phyloP scores from a whole-genome alignment of 2,113 vertebrate species.

The Calyptomena viridis region DNA sequence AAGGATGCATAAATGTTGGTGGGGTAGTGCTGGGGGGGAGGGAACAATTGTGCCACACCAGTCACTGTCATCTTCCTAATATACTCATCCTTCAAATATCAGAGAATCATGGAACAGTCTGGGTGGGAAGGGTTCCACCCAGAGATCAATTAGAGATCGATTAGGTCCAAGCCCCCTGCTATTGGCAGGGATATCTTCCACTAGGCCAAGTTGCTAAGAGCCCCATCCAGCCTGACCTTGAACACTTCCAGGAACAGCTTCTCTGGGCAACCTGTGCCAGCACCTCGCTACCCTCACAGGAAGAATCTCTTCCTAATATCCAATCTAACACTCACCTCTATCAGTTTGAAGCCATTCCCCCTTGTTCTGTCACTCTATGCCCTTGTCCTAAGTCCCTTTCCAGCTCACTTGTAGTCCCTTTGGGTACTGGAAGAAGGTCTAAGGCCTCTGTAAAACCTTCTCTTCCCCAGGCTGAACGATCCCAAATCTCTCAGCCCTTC shows the following conservation, averaged over 20 bases:
- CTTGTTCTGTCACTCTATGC: rapidly evolving
- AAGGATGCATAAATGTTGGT: not conserved
- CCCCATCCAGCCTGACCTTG: rapidly evolving
- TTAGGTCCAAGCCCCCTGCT: rapidly evolving
- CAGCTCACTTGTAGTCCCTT: not conserved
- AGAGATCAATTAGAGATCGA: not conserved
- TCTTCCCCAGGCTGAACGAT: not conserved
- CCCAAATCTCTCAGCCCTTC: not conserved
- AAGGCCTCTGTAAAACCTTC: not conserved
- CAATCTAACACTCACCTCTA: not conserved
- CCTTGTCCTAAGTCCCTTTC: not conserved
- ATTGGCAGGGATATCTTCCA: not conserved
- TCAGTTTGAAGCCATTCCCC: not conserved
- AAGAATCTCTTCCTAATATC: not conserved
- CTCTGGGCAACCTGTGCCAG: not conserved
- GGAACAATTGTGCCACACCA: not conserved
- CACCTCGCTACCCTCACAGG: no score
- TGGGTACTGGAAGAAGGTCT: not conserved
- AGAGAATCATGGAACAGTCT: not conserved
- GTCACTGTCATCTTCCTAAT: not conserved
- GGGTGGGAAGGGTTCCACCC: not conserved
- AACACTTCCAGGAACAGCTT: not conserved
- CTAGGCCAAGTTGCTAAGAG: not conserved
- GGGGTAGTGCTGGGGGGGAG: not conserved
- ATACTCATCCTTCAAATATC: not conserved